Evolutionary conservation across 2,797 vertebrate species (phyloP).

Genomic region (Anniella stebbinsi): DNA sequence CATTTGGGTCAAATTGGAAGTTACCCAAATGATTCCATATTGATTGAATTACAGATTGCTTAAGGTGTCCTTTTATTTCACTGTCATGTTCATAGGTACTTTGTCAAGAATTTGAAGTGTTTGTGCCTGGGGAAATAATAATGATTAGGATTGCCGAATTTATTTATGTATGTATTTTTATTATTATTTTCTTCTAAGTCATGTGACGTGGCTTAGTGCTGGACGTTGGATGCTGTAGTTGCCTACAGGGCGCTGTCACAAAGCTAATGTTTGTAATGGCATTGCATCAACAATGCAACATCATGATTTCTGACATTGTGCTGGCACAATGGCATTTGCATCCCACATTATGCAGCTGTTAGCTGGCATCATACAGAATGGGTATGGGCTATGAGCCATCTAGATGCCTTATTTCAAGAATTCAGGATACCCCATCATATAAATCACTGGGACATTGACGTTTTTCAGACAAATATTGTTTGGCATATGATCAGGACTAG

Average conservation of each 20-base stretch:
- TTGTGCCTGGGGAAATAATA: not conserved
- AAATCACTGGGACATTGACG: not conserved
- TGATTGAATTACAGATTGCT: not conserved
- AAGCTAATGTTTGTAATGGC: not conserved
- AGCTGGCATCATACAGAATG: not conserved
- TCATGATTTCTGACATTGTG: not conserved
- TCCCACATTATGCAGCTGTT: not conserved
- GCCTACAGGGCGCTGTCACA: not conserved
- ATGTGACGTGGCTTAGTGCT: not conserved
- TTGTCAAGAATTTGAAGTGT: not conserved
- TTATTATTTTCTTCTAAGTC: not conserved
- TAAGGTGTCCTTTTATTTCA: not conserved
- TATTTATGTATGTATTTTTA: not conserved
- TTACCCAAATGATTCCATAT: not conserved
- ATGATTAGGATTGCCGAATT: not conserved
- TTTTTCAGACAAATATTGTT: not conserved
- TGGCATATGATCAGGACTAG: not conserved
- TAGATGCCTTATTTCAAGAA: constrained; percentile 21
- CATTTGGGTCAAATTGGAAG: not conserved
- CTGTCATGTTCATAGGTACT: not conserved
- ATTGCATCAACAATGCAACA: not conserved
- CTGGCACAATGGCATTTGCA: not conserved
- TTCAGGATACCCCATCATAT: not conserved
- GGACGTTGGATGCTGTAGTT: not conserved
- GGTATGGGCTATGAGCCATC: constrained; percentile 5